phyloP scores from a whole-genome alignment of 2,888 invertebrate species.

The Bellardia pandia region DNA sequence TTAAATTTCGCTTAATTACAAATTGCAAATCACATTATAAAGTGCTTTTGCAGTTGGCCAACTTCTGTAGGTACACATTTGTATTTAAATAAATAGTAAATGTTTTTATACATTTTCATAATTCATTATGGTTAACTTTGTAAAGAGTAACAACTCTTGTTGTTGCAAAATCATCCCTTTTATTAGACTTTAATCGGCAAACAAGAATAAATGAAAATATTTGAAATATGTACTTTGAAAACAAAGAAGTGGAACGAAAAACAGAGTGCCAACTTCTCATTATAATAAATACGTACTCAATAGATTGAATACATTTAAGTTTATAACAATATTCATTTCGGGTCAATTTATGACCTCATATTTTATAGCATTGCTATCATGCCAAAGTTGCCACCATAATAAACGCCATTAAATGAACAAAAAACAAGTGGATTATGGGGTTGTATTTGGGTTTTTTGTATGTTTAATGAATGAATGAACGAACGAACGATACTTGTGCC shows the following conservation, averaged over 20 bases:
- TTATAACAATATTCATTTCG: slow-evolving; percentile 70
- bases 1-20: neutral
- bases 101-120: slow-evolving; percentile 58
- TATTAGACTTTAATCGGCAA: slow-evolving; percentile 70
- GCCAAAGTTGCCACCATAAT: slow-evolving; percentile 74
- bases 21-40: neutral
- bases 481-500: slow-evolving; percentile 59
- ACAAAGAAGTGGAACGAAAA: slow-evolving; percentile 38
- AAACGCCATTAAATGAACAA: slow-evolving; percentile 74
- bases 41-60: slow-evolving; percentile 20
- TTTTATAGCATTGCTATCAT: slow-evolving; percentile 67
- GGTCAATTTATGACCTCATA: slow-evolving; percentile 76
- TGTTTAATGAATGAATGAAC: slow-evolving; percentile 39
- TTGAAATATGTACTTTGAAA: slow-evolving; percentile 11
- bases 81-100: slow-evolving; percentile 49
- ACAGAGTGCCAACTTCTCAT: slow-evolving; percentile 25
- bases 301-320: slow-evolving; percentile 69
- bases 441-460: slow-evolving; percentile 63
- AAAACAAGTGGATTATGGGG: slow-evolving; percentile 81
- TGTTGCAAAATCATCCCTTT: slow-evolving; percentile 67
- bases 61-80: neutral
- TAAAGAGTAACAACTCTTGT: slow-evolving; percentile 29
- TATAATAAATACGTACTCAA: slow-evolving; percentile 25
- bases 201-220: slow-evolving; percentile 36
- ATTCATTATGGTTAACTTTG: slow-evolving; percentile 52